Base-by-base conservation (phyloP, 2,888 invertebrate species). In the Epicampocera succincta region DNA sequence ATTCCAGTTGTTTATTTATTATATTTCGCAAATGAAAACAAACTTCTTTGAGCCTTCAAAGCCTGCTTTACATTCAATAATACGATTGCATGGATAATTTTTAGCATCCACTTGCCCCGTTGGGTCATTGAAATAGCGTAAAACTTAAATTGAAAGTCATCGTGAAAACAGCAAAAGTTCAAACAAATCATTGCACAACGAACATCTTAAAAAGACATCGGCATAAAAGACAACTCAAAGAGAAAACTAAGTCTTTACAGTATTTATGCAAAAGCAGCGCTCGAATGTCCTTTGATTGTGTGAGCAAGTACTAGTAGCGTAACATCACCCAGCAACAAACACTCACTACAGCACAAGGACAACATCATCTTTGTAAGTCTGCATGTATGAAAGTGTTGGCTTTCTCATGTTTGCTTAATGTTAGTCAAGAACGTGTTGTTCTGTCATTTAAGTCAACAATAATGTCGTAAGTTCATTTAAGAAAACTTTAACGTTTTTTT, bases 381-480 rank as follows among this genome's bases (percentile, higher is more conserved):
- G 33, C 42, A 5, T 40, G 12, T 3, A 8, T 29, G 2, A 1
- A n/a, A 2, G 9, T 44, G 15, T 15, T 5, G n/a, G 0, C 5
- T 56, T 38, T 66, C 9, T 60, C 33, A 44, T 60, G 6, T 40
- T 44, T 56, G 46, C 25, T 48, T 74, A 25, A 46, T 38, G 21
- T 9, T n/a, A 21, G 44, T 21, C 52, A 15, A 69, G 38, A 54
- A 33, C 40, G 2, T 15, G 42, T 60, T 52, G 5, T 60, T 50
- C 38, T 33, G 3, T 33, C 8, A 25, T 40, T 46, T 21, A 29
- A 54, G 40, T 65, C 58, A 38, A 46, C 71, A 58, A 65, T 44
- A 71, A 65, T 69, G 74, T 71, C 75, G 73, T 56, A 81, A 72
- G 80, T 81, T 81, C 66, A 74, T 78, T 77, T 78, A 52, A 58